Base-by-base conservation (phyloP, 2,888 invertebrate genomes). In the Schrankia costaestrigalis region DNA sequence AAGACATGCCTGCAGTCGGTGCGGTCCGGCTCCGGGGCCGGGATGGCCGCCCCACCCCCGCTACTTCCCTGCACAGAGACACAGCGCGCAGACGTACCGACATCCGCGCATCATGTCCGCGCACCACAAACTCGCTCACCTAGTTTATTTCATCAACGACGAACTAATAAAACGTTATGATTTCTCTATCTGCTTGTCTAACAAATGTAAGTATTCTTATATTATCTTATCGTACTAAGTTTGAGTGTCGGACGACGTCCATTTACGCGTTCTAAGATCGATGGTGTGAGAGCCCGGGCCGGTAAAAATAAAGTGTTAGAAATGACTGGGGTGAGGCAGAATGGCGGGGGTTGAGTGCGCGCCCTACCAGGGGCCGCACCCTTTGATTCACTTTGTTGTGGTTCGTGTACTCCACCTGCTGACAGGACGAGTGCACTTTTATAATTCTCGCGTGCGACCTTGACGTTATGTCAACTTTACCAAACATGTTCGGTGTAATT, bases 341-440 rank as follows among this genome's bases (percentile, higher is more conserved):
- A 82, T 79, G 84, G 79, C 85, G 80, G 85, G 88, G 88, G 86
- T 83, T 81, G 82, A 80, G 82, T 75, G 63, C 68, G 71, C 78
- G 74, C 81, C 79, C 78, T 71, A 66, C 59, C 42, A 62, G 76
- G 77, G 78, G 74, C 71, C 77, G 75, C 80, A 73, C 81, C 81
- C 79, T 78, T 68, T 61, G 57, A 55, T 63, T 63, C 68, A 63
- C 60, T 66, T 56, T 57, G 63, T 60, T 56, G 65, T 61, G 65
- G 58, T 38, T 59, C 63, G 58, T 37, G 38, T 42, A 48, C 58
- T 58, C 53, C 56, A 62, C 69, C 64, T 66, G 63, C 50, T 53
- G 46, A 30, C 34, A 38, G 50, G 35, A 41, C 54, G 43, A 46
- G 52, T 63, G 69, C 64, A 60, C 33, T 51, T 39, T 48, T 46